phyloP scores from a whole-genome alignment of 2,888 invertebrate species.

The Tortrix viridana region DNA sequence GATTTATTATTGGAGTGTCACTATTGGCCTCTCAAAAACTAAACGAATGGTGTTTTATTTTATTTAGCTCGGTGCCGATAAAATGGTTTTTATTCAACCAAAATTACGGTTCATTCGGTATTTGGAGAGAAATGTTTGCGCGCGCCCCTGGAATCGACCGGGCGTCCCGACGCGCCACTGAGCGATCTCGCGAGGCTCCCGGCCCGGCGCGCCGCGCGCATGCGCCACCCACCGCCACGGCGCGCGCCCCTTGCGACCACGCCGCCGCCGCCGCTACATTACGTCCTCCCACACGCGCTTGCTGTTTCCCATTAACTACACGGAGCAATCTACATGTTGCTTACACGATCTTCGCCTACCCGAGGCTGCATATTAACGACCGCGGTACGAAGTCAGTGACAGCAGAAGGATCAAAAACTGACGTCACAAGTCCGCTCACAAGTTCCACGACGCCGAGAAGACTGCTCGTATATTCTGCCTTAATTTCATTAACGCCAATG shows the following conservation, averaged over 20 bases:
- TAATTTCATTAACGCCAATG: conserved; percentile 51
- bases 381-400: conserved; percentile 49
- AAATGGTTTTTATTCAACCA: conserved; percentile 51
- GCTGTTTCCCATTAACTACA: conserved; percentile 39
- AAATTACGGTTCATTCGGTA: conserved; percentile 59
- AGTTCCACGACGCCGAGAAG: conserved; percentile 43
- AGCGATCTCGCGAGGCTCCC: conserved; percentile 68
- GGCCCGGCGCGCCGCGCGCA: conserved; percentile 65
- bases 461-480: conserved; percentile 44
- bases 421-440: conserved; percentile 53
- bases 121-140: conserved; percentile 56
- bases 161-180: conserved; percentile 81
- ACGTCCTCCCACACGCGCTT: conserved; percentile 37
- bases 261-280: conserved; percentile 23
- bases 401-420: conserved; percentile 56
- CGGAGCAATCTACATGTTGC: conserved; percentile 49
- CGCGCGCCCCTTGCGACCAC: conserved; percentile 43
- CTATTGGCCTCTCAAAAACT: neutral
- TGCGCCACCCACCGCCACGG: conserved; percentile 59
- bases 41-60: neutral
- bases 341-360: conserved; percentile 44
- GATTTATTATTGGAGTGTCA: conserved; percentile 7
- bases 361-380: conserved; percentile 36
- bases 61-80: conserved; percentile 18
- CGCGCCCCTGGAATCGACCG: conserved; percentile 79